phyloP scores from a whole-genome alignment of 2,888 invertebrate genomes.

The Polia nebulosa region DNA sequence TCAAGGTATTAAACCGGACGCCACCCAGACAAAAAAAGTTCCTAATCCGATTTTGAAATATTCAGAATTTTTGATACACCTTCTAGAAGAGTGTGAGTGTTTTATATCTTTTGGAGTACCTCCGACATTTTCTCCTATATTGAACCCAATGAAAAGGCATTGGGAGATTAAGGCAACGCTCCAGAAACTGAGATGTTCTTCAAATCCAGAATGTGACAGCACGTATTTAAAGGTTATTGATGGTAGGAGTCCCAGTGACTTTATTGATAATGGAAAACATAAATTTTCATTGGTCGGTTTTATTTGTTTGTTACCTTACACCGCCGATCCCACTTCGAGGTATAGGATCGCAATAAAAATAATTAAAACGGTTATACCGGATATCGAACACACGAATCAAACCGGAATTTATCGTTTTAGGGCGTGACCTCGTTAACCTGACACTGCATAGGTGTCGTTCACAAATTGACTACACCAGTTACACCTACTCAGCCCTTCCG shows the following conservation, averaged over 20 bases:
- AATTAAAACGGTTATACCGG: neutral
- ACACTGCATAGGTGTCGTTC: constrained; percentile 2
- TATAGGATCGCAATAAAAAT: neutral
- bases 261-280: neutral
- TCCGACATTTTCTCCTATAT: constrained; percentile 53
- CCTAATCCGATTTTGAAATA: constrained; percentile 38
- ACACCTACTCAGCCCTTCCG: constrained; percentile 13
- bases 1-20: constrained; percentile 45
- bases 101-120: constrained; percentile 22
- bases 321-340: too few relatives aligned
- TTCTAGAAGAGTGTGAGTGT: constrained; percentile 44
- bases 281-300: neutral
- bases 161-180: constrained; percentile 49
- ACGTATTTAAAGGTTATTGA: constrained; percentile 29
- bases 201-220: constrained; percentile 36
- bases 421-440: constrained; percentile 21
- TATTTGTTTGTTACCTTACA: too few relatives aligned
- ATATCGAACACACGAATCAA: neutral
- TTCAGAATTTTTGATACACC: constrained; percentile 25
- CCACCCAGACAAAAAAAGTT: constrained; percentile 45
- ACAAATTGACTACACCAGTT: constrained; percentile 4
- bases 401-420: constrained; percentile 19
- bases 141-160: constrained; percentile 58
- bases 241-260: constrained; percentile 8
- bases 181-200: constrained; percentile 43